A percentile compares a stretch with the other conserved stretches of the same genome.
Conservation (phyloP, 2,113 vertebrate genomes). For the Atlantisia rogersi region DNA sequence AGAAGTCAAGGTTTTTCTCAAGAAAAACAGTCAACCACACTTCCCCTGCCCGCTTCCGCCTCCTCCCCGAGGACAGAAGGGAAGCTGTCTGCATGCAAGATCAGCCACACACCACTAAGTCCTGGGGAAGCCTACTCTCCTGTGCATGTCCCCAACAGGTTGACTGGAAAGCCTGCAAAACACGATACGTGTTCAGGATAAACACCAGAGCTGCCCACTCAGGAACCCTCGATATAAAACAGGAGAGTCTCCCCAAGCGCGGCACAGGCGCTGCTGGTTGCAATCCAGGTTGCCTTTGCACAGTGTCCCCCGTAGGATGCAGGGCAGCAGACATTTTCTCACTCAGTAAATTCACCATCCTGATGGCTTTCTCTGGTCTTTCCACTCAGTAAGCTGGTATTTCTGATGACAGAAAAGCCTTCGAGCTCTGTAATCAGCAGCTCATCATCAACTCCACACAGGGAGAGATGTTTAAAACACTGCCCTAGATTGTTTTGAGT, state of each 20-base stretch:
- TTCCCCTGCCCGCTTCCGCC: background rate
- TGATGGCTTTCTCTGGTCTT: background rate
- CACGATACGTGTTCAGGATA: accelerated
- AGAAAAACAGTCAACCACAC: background rate
- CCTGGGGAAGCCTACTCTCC: background rate
- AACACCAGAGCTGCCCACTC: background rate
- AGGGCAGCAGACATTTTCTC: background rate
- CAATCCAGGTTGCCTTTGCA: background rate
- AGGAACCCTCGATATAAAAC: background rate
- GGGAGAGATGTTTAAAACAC: background rate
- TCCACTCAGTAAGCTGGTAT: background rate
- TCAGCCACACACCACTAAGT: background rate
- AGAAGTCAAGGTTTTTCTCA: background rate
- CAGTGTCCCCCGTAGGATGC: background rate
- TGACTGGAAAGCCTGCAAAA: background rate
- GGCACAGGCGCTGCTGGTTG: background rate
- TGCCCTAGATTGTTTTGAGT: background rate
- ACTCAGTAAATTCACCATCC: background rate
- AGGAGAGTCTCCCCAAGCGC: background rate
- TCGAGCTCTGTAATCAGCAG: background rate
- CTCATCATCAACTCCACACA: background rate
- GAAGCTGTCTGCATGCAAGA: accelerated
- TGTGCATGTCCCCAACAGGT: accelerated
- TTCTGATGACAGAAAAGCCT: background rate
- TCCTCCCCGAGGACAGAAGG: background rate